These are phyloP conservation scores for Australoheros facetus DNA, from an alignment of 2,797 vertebrate genomes.

Conservation along the genomic window DNA sequence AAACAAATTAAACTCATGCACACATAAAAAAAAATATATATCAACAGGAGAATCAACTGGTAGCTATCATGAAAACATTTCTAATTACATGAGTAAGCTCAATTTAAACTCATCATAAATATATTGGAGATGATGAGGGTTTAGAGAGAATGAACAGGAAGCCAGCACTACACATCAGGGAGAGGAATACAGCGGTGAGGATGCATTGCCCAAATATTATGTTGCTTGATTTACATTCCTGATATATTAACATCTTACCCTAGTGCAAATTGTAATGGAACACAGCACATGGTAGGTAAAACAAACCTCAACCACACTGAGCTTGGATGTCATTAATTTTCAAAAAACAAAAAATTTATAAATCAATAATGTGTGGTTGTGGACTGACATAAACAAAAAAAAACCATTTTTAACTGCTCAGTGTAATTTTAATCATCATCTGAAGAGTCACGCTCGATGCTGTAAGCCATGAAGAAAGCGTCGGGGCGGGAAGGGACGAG, in stretches of 20 bases:
- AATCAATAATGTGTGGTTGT: conserved; percentile 34
- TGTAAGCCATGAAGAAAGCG: conserved; percentile 99
- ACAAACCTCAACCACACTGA: conserved; percentile 58
- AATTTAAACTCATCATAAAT: conserved; percentile 73
- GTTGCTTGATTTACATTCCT: conserved; percentile 70
- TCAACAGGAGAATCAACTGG: conserved; percentile 70
- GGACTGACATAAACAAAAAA: conserved; percentile 34
- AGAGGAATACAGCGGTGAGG: conserved; percentile 62
- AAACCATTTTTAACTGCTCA: conserved; percentile 57
- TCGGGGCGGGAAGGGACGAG: conserved; percentile 96
- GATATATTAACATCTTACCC: conserved; percentile 71
- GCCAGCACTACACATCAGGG: conserved; percentile 65
- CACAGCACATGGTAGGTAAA: conserved; percentile 68
- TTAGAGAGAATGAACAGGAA: conserved; percentile 35
- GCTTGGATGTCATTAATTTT: conserved; percentile 58
- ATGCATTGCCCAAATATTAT: conserved; percentile 54
- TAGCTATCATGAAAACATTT: conserved; percentile 68
- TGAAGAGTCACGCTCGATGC: conserved; percentile 93
- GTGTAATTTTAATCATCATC: conserved; percentile 87
- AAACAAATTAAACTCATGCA: conserved; percentile 81
- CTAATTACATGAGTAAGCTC: conserved; percentile 71
- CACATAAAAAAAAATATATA: conserved; percentile 63
- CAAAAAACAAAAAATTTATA: background rate
- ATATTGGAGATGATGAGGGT: conserved; percentile 69
- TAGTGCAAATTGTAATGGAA: conserved; percentile 75